phyloP scores from a whole-genome alignment of 64 coral and sea anemone species.

The Stylophora pistillata region DNA sequence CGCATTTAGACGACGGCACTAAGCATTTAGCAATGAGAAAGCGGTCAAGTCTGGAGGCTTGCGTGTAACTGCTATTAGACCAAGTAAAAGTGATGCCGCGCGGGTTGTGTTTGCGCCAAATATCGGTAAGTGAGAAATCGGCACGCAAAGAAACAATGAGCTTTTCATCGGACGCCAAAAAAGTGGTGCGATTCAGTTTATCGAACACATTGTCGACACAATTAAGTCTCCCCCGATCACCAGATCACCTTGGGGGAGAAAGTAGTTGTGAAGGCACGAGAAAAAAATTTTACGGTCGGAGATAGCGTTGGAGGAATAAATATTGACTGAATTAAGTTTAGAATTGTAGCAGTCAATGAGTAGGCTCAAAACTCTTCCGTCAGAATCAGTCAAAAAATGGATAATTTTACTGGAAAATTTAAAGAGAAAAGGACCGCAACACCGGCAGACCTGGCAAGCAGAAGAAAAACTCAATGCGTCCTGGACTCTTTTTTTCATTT shows the following conservation, averaged over 20 bases:
- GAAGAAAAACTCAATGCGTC: background rate
- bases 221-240: background rate
- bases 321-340: background rate
- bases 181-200: background rate
- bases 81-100: background rate
- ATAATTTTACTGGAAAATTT: background rate
- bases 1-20: background rate
- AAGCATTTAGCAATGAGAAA: background rate
- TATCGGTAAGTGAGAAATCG: background rate
- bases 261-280: background rate
- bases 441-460: background rate
- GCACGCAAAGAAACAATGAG: background rate
- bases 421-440: background rate
- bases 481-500: background rate
- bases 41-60: conserved; percentile 13
- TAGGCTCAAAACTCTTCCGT: too few relatives aligned
- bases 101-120: background rate
- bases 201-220: background rate
- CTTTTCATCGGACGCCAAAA: background rate
- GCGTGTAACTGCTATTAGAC: background rate
- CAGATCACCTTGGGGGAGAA: background rate
- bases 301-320: background rate
- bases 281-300: background rate
- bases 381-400: background rate
- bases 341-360: background rate